Base-by-base conservation (phyloP, 2,113 vertebrate genomes). In the Heterotilapia buettikoferi region DNA sequence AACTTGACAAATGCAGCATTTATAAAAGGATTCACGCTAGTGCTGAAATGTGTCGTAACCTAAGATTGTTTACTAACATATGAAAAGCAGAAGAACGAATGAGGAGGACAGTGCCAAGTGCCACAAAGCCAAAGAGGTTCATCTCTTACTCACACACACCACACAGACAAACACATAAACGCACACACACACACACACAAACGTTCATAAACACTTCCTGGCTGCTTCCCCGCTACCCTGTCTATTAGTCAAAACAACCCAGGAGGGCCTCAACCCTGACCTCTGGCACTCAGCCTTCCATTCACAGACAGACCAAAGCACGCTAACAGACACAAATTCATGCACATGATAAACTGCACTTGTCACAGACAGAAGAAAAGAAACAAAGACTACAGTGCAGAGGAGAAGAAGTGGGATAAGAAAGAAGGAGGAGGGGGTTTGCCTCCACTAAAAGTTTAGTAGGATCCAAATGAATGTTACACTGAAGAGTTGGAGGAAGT, bases 381-480 rank as follows among this genome's bases (percentile, higher is more conserved):
- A 19, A 82, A 21, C 45, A 73, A 82, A 50, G 59, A 38, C 12
- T 16, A 7, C 11, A 59, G 54, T 26, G 26, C 9, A 21, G 63
- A 81, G 2, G 40, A 80, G 66, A 87, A 92, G 84, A 85, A 93
- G 84, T 87, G 89, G 86, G 21, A 89, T 81, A 80, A 84, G 80
- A 82, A 59, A 38, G 82, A 18, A 86, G 88, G 86, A 89, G 82
- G 85, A 88, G 87, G 88, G 88, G 82, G 50, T 66, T 73, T 73
- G 68, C 84, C 84, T 61, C 16, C 78, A 31, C 84, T 83, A 84
- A 95, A 95, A 94, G 93, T 95, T 95, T 93, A 89, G 81, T 83
- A 83, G 82, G 86, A 92, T 90, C 81, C 59, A 92, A 91, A 95
- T 90, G 80, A 94, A 89, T 86, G 82, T 83, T 71, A 54, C 21